A percentile compares a stretch with the other conserved stretches of the same genome.
These are phyloP conservation scores for Myiotriccus ornatus DNA, from an alignment of 2,797 vertebrate species.

Conservation along the genomic window DNA sequence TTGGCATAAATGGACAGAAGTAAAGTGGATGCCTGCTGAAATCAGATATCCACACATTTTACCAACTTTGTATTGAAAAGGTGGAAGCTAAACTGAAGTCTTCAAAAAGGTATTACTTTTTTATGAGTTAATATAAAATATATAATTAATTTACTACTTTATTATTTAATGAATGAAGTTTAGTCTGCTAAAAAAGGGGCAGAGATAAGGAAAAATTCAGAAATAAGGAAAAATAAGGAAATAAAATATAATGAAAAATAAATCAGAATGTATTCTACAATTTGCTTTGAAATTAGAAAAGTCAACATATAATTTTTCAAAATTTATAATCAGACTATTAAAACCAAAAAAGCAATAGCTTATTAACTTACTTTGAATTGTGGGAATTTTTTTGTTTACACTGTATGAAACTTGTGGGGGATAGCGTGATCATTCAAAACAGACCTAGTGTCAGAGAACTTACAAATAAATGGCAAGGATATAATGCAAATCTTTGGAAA, in stretches of 20 bases:
- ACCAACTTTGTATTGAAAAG: background rate
- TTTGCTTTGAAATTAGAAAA: background rate
- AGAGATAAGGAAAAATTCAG: background rate
- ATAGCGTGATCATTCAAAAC: background rate
- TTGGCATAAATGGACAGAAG: background rate
- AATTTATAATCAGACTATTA: background rate
- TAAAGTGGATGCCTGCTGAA: background rate
- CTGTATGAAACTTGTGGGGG: background rate
- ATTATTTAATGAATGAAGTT: background rate
- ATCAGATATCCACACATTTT: background rate
- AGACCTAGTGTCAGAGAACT: background rate
- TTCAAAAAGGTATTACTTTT: background rate
- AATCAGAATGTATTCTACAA: background rate
- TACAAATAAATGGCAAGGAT: background rate
- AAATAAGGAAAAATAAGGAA: background rate
- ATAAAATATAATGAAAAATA: background rate
- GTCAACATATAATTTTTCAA: background rate
- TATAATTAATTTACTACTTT: background rate
- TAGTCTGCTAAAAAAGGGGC: background rate
- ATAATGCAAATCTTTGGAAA: background rate
- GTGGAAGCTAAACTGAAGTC: background rate
- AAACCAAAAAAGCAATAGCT: background rate
- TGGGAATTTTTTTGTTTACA: background rate
- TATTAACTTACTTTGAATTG: background rate
- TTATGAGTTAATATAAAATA: background rate